Base-by-base conservation (phyloP, 2,888 invertebrate species). In the Julus scandinavius region DNA sequence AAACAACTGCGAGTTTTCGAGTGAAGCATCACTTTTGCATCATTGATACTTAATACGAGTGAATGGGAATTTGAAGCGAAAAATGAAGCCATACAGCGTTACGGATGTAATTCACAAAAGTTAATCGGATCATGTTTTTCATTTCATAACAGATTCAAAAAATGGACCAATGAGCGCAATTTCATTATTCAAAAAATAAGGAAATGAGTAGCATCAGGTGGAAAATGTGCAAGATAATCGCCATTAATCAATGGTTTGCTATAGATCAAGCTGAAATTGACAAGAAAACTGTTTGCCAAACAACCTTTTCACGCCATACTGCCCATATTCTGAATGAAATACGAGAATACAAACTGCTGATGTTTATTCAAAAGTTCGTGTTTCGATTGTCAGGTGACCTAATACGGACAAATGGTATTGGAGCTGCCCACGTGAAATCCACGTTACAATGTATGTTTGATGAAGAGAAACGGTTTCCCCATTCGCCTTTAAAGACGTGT, bases 381-480 rank as follows among this genome's bases (percentile, higher is more conserved):
- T 29, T 72, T 72, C 9, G 9, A 29, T 72, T 72, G 72, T 29
- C 72, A 72, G 72, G 11, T 72, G 72, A 72, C 72, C 72, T 29
- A 72, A 72, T 72, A 72, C 29, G 72, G 72, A 72, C 29, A 72
- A 72, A 29, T 72, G 29, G 38, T 29, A 11, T 9, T 72, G 72
- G n/a, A 29, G 29, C 72, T 29, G 63, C 63, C 20, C 20, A 63
- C 63, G 20, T 20, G 5, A 63, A 20, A 7, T 20, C 72, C 72
- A 29, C 29, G 29, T 20, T 63, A 20, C 63, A 63, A 20, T 20
- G 63, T 20, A 20, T 72, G 72, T 13, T 72, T 72, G 72, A 5
- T 72, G 72, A 29, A 72, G 72, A 29, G 72, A 29, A 72, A 72
- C 72, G 29, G 6, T 72, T 63, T 63, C 63, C 63, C 63, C 63